Evolutionary conservation across 1,140 invertebrate genomes (phyloP).

Genomic region (Yoshiicerus persimilis): DNA sequence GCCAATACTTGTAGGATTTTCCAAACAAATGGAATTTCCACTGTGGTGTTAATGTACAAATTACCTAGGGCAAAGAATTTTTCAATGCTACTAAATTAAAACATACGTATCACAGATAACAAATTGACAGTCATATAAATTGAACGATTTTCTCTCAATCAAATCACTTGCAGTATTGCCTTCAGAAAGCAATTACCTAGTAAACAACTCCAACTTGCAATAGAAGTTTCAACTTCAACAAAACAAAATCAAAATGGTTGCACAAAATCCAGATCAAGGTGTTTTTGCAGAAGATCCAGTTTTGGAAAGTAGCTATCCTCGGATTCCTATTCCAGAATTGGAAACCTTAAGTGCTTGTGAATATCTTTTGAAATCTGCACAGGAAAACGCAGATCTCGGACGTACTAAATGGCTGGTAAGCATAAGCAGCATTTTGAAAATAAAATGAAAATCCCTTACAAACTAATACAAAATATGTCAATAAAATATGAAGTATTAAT

Average conservation of each 20-base stretch:
- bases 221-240: background rate
- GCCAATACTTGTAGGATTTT: background rate
- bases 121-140: background rate
- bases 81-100: background rate
- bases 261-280: background rate
- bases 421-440: background rate
- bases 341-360: slow-evolving; percentile 36
- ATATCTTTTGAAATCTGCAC: slow-evolving; percentile 31
- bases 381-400: slow-evolving; percentile 31
- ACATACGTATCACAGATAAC: background rate
- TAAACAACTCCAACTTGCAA: background rate
- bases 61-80: background rate
- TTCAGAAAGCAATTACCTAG: background rate
- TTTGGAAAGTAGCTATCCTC: slow-evolving; percentile 35
- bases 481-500: background rate
- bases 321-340: slow-evolving; percentile 31
- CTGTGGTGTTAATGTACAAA: background rate
- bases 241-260: slow-evolving; percentile 18
- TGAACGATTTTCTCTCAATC: background rate
- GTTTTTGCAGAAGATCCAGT: slow-evolving; percentile 23
- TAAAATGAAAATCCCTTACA: background rate
- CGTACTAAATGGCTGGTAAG: slow-evolving; percentile 47
- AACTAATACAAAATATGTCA: background rate
- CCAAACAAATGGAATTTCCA: background rate
- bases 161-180: background rate